Base-by-base conservation (phyloP, 2,113 vertebrate genomes). In the Ramphastos sulfuratus region DNA sequence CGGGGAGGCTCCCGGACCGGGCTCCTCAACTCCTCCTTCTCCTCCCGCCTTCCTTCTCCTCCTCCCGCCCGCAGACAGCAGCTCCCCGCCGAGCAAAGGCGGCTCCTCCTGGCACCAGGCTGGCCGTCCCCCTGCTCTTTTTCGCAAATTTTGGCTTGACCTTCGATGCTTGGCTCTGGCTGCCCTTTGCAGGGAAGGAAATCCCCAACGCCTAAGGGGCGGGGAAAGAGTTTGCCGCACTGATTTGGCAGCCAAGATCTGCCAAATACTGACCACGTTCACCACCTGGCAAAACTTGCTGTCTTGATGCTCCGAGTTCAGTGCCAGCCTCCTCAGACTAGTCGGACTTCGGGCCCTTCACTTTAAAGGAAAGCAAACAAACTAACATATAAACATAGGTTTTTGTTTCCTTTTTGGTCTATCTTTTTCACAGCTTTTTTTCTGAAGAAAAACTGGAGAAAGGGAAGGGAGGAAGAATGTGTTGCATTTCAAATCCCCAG, bases 1-100 rank as follows among this genome's bases (percentile, higher is more conserved):
- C 89, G 89, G 88, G 96, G 93, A 94, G 91, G 92, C 91, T 94
- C 97, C 92, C 82, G 17, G 28, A 82, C 92, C 67, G 91, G 56
- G 66, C 92, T 94, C 59, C 79, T 96, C 91, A 94, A 96, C 96
- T 60, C 80, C 97, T 94, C 94, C 96, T 96, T 91, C 70, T 96
- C 92, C 71, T 65, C 56, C 77, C 33, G 35, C 35, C 37, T 64
- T 30, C 87, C 78, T 66, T 55, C 33, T n/a, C 42, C 73, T 9
- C 54, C 31, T 69, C 35, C 44, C n/a, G 16, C 19, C 48, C 46
- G 20, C 59, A 6, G 37, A 56, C 30, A 13, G 35, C 59, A 14
- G 91, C 31, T 66, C 7, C 20, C 8, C 9, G 66, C 42, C 14
- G 54, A 4, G 92, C 54, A 44, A 30, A 73, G 56, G 35, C 54